These are phyloP conservation scores for Ernsta delagoae DNA, from an alignment of 2,888 invertebrate species.

Conservation along the genomic window DNA sequence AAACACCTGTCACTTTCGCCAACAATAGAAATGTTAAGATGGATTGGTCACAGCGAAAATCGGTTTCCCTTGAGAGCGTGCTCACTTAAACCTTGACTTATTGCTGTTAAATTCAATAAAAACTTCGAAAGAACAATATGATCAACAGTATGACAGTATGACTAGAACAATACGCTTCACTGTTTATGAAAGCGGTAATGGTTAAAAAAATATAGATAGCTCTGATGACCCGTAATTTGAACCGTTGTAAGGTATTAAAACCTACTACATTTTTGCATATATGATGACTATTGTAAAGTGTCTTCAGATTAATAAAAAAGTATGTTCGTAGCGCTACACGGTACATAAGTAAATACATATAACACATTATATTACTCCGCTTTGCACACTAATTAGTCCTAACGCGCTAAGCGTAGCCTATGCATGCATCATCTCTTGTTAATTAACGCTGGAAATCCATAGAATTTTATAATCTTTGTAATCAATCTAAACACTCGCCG, in stretches of 20 bases:
- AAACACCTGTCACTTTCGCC: constrained; percentile 32
- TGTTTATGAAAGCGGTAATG: no score
- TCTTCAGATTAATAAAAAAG: no score
- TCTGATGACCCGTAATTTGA: no score
- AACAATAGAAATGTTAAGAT: constrained; percentile 25
- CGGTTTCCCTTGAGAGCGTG: constrained; percentile 12
- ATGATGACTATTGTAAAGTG: no score
- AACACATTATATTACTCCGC: background rate
- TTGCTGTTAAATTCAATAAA: constrained; percentile 21
- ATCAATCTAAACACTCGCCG: constrained; percentile 21
- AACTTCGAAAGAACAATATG: background rate
- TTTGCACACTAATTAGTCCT: background rate
- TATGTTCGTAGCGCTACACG: no score
- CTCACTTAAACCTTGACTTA: constrained; percentile 4
- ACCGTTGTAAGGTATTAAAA: no score
- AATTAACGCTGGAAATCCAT: constrained; percentile 31
- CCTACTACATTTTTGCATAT: no score
- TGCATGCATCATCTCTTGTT: constrained; percentile 20
- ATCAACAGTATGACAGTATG: no score
- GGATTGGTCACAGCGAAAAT: constrained; percentile 30
- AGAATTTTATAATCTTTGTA: constrained; percentile 31
- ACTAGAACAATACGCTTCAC: no score
- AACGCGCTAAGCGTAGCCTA: background rate
- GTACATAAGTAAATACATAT: no score
- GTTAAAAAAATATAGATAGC: no score